Evolutionary conservation across 2,113 vertebrate genomes (phyloP).

Genomic region (Boleophthalmus pectinirostris): DNA sequence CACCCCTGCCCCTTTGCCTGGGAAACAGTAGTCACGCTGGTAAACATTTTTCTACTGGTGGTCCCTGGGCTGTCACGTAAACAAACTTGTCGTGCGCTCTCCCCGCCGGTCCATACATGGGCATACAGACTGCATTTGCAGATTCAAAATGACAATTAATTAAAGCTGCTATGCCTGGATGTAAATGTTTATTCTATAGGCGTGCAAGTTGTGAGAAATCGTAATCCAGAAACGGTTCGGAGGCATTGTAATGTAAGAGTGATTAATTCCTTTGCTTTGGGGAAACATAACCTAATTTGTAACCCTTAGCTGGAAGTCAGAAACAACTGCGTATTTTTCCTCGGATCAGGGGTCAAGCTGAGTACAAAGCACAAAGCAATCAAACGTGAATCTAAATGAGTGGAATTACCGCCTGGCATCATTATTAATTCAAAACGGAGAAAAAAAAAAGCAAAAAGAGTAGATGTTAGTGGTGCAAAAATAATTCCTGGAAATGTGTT

Average conservation of each 20-base stretch:
- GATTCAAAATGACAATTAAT: constrained; percentile 1
- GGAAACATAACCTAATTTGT: constrained; percentile 38
- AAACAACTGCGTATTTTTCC: constrained; percentile 28
- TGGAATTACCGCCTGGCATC: constrained; percentile 38
- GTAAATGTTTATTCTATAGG: constrained; percentile 21
- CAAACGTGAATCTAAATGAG: constrained; percentile 58
- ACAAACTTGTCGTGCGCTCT: constrained; percentile 23
- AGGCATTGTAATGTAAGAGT: constrained; percentile 13
- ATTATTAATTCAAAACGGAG: constrained; percentile 52
- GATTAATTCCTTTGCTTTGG: constrained; percentile 41
- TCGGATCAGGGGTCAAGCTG: constrained; percentile 43
- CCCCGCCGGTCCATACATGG: constrained; percentile 2
- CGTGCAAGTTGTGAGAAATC: background rate
- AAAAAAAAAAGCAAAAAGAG: constrained; percentile 9
- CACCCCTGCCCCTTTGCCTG: constrained; percentile 7
- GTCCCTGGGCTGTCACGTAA: background rate
- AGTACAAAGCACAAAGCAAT: constrained; percentile 53
- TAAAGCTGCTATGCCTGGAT: background rate
- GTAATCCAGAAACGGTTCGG: constrained; percentile 16
- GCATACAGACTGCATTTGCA: background rate
- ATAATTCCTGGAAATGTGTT: constrained; percentile 47
- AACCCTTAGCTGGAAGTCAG: constrained; percentile 27
- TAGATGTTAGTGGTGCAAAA: constrained; percentile 34
- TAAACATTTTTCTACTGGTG: background rate
- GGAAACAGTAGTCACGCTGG: constrained; percentile 35